Evolutionary conservation across 2,797 vertebrate genomes (phyloP).

Genomic region (Helarctos malayanus): DNA sequence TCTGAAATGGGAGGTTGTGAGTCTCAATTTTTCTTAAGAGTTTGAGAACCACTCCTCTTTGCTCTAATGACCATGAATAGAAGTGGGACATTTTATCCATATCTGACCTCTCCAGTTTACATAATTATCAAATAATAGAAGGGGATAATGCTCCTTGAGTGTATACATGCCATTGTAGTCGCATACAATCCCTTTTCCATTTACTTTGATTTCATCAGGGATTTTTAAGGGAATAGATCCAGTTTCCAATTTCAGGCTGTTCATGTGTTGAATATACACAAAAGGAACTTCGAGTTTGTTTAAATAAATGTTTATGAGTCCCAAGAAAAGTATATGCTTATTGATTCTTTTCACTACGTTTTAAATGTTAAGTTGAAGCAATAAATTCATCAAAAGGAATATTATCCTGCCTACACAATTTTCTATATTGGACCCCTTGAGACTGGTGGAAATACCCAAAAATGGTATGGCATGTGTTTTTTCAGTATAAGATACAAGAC

Average conservation of each 20-base stretch:
- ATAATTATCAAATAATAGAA: not conserved
- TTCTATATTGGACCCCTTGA: not conserved
- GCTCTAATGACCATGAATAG: not conserved
- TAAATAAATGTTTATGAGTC: slow-evolving; percentile 63
- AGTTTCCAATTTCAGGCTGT: slow-evolving; percentile 10
- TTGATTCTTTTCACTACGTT: slow-evolving; percentile 54
- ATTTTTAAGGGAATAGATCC: not conserved
- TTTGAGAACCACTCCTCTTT: not conserved
- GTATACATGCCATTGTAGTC: not conserved
- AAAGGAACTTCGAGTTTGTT: slow-evolving; percentile 58
- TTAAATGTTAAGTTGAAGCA: slow-evolving; percentile 57
- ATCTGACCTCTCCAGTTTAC: not conserved
- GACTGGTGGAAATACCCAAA: slow-evolving; percentile 46
- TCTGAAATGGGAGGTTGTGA: not conserved
- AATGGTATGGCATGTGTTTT: not conserved
- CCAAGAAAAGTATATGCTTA: slow-evolving; percentile 1
- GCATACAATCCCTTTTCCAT: not conserved
- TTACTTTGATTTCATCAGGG: not conserved
- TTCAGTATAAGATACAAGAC: not conserved
- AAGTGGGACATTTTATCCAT: not conserved
- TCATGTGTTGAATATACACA: not conserved
- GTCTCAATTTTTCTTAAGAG: not conserved
- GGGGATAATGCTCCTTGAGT: not conserved
- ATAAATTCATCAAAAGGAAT: slow-evolving; percentile 40
- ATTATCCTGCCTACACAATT: slow-evolving; percentile 8